These are phyloP conservation scores for Arion vulgaris DNA, from an alignment of 1,140 invertebrate genomes.

Conservation along the genomic window DNA sequence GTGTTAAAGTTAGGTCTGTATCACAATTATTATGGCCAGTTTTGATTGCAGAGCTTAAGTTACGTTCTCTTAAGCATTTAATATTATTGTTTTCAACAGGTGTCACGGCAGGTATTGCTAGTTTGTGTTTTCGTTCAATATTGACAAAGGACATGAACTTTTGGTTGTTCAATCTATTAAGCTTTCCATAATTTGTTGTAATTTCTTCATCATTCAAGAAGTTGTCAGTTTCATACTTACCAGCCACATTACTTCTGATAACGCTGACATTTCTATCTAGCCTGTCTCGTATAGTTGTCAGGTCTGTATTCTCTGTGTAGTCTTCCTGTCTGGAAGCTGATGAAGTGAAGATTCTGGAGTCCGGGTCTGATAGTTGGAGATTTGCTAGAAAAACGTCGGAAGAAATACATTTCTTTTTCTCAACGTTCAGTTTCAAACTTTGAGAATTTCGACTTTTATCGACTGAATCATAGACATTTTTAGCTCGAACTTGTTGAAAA, in stretches of 20 bases:
- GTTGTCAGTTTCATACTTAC: no score
- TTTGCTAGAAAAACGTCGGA: not conserved
- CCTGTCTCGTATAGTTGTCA: no score
- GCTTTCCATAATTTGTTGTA: no score
- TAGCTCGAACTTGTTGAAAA: no score
- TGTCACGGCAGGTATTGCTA: not conserved
- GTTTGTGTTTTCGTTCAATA: not conserved
- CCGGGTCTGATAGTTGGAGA: not conserved
- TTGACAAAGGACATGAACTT: not conserved
- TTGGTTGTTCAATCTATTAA: no score
- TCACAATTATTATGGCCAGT: no score
- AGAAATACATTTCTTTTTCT: not conserved
- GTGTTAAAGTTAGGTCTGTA: no score
- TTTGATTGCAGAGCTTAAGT: no score
- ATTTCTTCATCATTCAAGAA: no score
- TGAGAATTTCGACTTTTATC: not conserved
- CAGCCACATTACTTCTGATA: no score
- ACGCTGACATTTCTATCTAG: no score
- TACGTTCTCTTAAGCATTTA: not conserved
- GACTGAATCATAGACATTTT: not conserved
- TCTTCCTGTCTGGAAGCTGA: not conserved
- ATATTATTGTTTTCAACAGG: not conserved
- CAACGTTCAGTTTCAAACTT: not conserved
- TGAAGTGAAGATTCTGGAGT: not conserved
- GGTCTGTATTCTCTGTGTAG: no score